phyloP scores from a whole-genome alignment of 2,797 vertebrate species.

The Phaenicophaeus curvirostris region DNA sequence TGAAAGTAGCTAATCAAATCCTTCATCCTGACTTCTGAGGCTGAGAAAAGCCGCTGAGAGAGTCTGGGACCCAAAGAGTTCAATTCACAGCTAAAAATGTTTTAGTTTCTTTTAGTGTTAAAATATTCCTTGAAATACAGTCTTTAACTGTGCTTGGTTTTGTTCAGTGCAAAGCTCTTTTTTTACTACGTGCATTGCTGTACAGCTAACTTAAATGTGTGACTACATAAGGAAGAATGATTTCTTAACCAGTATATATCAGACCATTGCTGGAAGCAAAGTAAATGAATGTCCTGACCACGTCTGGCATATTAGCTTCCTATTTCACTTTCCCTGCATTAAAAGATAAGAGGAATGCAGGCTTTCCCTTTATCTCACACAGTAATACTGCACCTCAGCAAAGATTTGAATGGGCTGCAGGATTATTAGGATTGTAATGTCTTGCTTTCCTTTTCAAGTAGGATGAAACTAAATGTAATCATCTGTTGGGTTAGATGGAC shows the following conservation, averaged over 20 bases:
- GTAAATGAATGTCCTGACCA: not conserved
- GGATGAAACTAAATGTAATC: conserved; percentile 32
- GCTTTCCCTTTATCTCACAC: conserved; percentile 5
- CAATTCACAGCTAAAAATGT: not conserved
- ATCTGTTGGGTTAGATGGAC: not conserved
- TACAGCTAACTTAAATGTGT: not conserved
- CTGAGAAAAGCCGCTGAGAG: not conserved
- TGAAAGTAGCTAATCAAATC: not conserved
- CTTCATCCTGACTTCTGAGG: too few species aligned
- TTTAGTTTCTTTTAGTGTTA: not conserved
- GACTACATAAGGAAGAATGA: not conserved
- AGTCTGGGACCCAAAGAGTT: not conserved
- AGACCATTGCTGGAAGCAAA: not conserved
- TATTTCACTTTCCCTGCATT: conserved; percentile 12
- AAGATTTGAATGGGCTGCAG: conserved; percentile 14
- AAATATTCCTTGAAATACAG: not conserved
- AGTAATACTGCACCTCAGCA: conserved; percentile 8
- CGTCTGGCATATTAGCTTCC: not conserved
- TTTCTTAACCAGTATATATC: not conserved
- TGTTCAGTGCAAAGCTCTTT: accelerated
- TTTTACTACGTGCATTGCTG: accelerated
- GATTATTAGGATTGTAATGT: conserved; percentile 31
- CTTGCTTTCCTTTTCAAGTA: conserved; percentile 44
- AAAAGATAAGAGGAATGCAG: conserved; percentile 14
- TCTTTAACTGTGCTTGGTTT: not conserved